Conservation (phyloP, 2,888 invertebrate species). For the Mermis nigrescens region DNA sequence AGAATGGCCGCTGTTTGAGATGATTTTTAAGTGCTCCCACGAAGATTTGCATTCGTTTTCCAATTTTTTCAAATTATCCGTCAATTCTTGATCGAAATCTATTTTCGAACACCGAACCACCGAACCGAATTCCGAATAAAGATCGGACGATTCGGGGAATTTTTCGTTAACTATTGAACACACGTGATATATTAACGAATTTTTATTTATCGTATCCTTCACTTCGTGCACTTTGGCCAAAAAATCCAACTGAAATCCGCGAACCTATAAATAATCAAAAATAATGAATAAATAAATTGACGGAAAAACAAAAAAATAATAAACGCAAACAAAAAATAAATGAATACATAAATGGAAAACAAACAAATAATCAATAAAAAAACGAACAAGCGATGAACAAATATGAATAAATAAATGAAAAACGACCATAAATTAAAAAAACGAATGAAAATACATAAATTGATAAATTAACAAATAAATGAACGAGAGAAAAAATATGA, state of each 20-base stretch:
- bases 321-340: no score
- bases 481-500: no score
- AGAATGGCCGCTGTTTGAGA: slow-evolving; percentile 93
- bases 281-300: no score
- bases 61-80: slow-evolving; percentile 67
- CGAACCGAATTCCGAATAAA: slow-evolving; percentile 61
- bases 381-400: no score
- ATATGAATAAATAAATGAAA: no score
- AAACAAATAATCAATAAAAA: no score
- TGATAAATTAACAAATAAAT: no score
- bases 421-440: no score
- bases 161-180: slow-evolving; percentile 93
- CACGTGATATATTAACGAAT: slow-evolving; percentile 84
- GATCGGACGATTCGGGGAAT: slow-evolving; percentile 78
- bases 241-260: slow-evolving; percentile 93
- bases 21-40: slow-evolving; percentile 83
- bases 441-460: no score
- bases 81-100: slow-evolving; percentile 74
- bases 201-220: slow-evolving; percentile 95
- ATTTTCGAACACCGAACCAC: slow-evolving; percentile 46
- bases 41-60: slow-evolving; percentile 90
- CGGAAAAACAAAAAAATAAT: no score
- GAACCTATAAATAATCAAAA: slow-evolving; percentile 50
- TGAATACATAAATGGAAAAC: no score
- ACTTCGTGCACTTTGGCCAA: slow-evolving; percentile 75